Percentiles rank a stretch among this genome's conserved stretches.
Evolutionary conservation across 2,797 vertebrate genomes (phyloP).

Genomic region (Lagorchestes hirsutus): DNA sequence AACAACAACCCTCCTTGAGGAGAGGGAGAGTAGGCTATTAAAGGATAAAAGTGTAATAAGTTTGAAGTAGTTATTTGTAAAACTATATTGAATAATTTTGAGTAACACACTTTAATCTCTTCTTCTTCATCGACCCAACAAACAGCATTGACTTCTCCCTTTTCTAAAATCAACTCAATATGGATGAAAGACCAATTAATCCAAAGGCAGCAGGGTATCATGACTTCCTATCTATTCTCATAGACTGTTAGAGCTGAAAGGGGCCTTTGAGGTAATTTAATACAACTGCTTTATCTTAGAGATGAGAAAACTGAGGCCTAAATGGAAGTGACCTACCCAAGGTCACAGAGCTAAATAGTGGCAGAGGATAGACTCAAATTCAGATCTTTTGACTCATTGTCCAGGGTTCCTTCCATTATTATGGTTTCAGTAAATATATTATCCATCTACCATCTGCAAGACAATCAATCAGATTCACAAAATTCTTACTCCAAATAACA

Average conservation of each 20-base stretch:
- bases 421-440: background rate
- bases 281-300: background rate
- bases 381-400: conserved; percentile 15
- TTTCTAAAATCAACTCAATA: conserved; percentile 11
- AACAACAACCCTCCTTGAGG: background rate
- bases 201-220: background rate
- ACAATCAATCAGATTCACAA: background rate
- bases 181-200: conserved; percentile 16
- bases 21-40: background rate
- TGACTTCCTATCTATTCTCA: background rate
- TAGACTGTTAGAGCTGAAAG: background rate
- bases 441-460: background rate
- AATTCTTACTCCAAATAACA: background rate
- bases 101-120: background rate
- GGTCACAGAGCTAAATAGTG: background rate
- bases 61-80: background rate
- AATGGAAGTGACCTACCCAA: background rate
- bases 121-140: background rate
- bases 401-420: background rate
- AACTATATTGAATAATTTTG: background rate
- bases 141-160: background rate
- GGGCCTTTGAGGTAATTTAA: background rate
- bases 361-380: background rate
- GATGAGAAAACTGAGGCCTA: background rate
- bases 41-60: background rate